phyloP scores from a whole-genome alignment of 2,797 vertebrate genomes.

The Microctenopoma steveboyesi region DNA sequence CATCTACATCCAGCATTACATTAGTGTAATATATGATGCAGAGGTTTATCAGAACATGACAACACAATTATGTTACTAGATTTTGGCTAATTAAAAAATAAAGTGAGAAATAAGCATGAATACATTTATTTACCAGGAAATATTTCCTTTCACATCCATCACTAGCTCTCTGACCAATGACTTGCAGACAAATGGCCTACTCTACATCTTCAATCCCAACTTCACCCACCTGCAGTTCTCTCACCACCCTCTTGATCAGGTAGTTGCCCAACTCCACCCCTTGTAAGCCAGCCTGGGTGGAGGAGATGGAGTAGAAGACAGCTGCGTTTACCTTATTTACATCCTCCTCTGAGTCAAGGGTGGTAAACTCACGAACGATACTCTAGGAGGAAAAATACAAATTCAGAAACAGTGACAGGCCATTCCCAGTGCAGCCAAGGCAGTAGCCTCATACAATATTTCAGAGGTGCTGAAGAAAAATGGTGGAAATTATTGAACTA shows the following conservation, averaged over 20 bases:
- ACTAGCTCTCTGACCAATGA: not conserved
- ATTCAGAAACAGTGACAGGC: not conserved
- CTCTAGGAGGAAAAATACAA: constrained; percentile 72
- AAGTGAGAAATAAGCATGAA: too few species aligned
- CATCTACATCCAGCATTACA: too few species aligned
- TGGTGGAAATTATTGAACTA: constrained; percentile 20
- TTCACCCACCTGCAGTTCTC: constrained; percentile 90
- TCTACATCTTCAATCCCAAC: not conserved
- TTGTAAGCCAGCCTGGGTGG: constrained; percentile 93
- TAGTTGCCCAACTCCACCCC: constrained; percentile 95
- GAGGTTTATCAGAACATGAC: too few species aligned
- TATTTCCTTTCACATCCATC: not conserved
- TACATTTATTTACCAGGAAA: not conserved
- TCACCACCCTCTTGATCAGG: constrained; percentile 94
- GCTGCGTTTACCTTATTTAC: constrained; percentile 87
- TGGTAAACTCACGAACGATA: constrained; percentile 89
- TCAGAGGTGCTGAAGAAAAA: constrained; percentile 21
- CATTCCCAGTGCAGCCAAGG: not conserved
- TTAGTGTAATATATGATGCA: too few species aligned
- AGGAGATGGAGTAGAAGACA: constrained; percentile 96
- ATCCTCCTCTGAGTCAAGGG: constrained; percentile 86
- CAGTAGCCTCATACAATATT: not conserved
- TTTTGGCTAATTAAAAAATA: too few species aligned
- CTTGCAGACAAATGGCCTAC: not conserved
- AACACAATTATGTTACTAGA: too few species aligned